Base-by-base conservation (phyloP, 2,888 invertebrate species). In the Eupithecia subumbrata region DNA sequence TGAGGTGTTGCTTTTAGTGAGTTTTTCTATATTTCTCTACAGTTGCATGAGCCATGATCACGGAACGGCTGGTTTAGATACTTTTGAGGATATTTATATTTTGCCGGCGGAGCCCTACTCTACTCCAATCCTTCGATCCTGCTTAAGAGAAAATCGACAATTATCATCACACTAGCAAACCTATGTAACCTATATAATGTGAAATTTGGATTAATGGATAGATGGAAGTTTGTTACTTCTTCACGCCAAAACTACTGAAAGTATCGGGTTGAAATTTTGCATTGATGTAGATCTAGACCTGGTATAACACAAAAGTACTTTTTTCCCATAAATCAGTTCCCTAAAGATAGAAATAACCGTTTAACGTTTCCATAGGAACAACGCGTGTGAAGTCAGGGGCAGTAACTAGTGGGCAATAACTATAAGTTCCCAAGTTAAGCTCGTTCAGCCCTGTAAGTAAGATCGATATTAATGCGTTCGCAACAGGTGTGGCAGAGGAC, bases 401-500 rank as follows among this genome's bases (percentile, higher is more conserved):
- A 48, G n/a, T 9, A 48, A 48, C 18, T 48, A 18, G 48, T 48
- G n/a, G 8, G n/a, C 18, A 48, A n/a, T 52, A 52, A n/a, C n/a
- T n/a, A 52, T 52, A 52, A 52, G 7, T 52, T 52, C 8, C 48
- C 8, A 48, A 43, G 69, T 71, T 45, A 71, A 37, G 8, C n/a
- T n/a, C 64, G 75, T 63, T 69, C 75, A 67, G 60, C 79, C 74
- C 77, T 77, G 66, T 45, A 64, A 70, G 77, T 82, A 84, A 83
- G 82, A 87, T 87, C 86, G 82, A 87, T 87, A 84, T 79, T 77
- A 80, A 83, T 83, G 82, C 78, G 80, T 71, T 76, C 81, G 83
- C 87, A 87, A 87, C 87, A 87, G 86, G 87, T 87, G 82, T 71
- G 73, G 25, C 71, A 22, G 74, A 81, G 52, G 69, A 71, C 69